These are phyloP conservation scores for Crotophaga sulcirostris DNA, from an alignment of 2,113 vertebrate genomes.

Conservation along the genomic window DNA sequence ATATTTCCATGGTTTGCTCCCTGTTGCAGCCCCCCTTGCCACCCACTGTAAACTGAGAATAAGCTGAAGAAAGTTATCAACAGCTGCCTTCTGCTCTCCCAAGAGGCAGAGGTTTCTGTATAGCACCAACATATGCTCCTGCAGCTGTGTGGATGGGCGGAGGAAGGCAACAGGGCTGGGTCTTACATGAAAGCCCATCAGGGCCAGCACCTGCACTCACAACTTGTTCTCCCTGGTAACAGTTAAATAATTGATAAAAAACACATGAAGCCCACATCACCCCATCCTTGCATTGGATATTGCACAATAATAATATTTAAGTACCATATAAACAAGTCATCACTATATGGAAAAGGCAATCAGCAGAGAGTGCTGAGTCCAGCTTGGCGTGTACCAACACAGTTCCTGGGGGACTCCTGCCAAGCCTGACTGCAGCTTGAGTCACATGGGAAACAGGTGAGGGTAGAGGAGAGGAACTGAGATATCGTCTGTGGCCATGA, in stretches of 20 bases:
- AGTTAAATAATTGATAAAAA: slow-evolving; percentile 23
- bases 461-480: not conserved
- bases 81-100: slow-evolving; percentile 10
- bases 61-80: not conserved
- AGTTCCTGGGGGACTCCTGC: not conserved
- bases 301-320: slow-evolving; percentile 69
- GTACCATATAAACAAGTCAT: slow-evolving; percentile 1
- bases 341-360: not conserved
- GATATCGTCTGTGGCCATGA: not conserved
- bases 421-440: not conserved
- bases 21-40: not conserved
- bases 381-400: not conserved
- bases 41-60: slow-evolving; percentile 40
- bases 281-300: slow-evolving; percentile 34
- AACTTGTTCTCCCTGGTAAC: not conserved
- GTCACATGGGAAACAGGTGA: not conserved
- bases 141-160: not conserved
- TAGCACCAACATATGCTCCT: slow-evolving; percentile 27
- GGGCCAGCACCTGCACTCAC: slow-evolving; percentile 10
- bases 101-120: not conserved
- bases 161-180: not conserved
- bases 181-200: not conserved
- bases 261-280: not conserved
- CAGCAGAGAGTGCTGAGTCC: not conserved
- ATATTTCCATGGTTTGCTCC: not conserved